Evolutionary conservation across 92 coral and sea anemone genomes (phyloP).

Genomic region (Paramuricea clavata): DNA sequence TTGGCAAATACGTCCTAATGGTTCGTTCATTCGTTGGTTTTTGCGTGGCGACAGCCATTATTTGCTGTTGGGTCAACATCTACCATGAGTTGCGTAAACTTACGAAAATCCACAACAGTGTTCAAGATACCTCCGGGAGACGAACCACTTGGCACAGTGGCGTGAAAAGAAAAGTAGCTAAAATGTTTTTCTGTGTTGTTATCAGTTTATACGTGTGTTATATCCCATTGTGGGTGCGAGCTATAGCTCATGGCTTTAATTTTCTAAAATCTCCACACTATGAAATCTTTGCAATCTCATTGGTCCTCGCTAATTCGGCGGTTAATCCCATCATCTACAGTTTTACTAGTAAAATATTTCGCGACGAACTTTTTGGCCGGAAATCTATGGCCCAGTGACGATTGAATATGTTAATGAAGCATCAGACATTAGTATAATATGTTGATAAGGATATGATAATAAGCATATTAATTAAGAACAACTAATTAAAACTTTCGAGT

Average conservation of each 20-base stretch:
- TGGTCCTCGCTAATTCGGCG: neutral
- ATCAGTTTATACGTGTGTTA: neutral
- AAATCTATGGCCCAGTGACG: neutral
- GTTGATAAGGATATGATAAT: too few relatives aligned
- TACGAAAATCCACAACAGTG: neutral
- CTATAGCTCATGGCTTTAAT: neutral
- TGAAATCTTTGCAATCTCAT: conserved; percentile 6
- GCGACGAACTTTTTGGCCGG: conserved; percentile 3
- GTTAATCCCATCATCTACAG: conserved; percentile 23
- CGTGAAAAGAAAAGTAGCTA: conserved; percentile 4
- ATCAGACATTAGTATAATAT: too few relatives aligned
- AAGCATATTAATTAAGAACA: too few relatives aligned
- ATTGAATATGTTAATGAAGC: neutral
- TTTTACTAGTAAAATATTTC: conserved; percentile 13
- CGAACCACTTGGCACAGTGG: neutral
- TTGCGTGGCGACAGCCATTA: neutral
- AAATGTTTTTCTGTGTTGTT: conserved; percentile 15
- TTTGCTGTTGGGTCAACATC: conserved; percentile 1
- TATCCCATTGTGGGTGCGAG: neutral
- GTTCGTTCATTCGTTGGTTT: conserved; percentile 13
- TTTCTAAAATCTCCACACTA: neutral
- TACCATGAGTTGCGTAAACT: neutral
- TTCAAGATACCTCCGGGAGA: neutral
- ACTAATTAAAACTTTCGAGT: too few relatives aligned
- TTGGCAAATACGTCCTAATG: conserved; percentile 17